phyloP scores from a whole-genome alignment of 1,140 invertebrate species.

The Caerostris darwini region DNA sequence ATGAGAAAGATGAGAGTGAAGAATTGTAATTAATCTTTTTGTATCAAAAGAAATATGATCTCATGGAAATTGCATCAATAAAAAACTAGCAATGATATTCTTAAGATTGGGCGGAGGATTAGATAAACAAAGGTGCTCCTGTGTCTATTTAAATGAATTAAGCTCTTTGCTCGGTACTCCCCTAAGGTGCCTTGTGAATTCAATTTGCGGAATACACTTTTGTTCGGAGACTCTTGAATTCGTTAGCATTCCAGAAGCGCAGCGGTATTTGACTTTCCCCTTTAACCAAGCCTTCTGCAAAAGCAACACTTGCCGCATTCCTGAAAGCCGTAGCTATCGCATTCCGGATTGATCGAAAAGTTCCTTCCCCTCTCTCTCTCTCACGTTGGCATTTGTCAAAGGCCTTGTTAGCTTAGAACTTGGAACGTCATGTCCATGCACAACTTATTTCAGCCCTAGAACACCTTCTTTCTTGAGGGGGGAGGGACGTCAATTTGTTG shows the following conservation, averaged over 20 bases:
- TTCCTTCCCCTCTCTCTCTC: slow-evolving; percentile 30
- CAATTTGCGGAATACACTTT: slow-evolving; percentile 75
- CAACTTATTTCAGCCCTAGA: slow-evolving; percentile 2
- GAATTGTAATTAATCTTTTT: background rate
- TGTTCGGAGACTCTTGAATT: slow-evolving; percentile 62
- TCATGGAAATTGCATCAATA: background rate
- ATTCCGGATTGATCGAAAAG: slow-evolving; percentile 75
- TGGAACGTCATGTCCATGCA: slow-evolving; percentile 42
- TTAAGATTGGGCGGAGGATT: slow-evolving; percentile 41
- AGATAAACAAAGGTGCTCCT: slow-evolving; percentile 67
- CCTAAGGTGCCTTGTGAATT: slow-evolving; percentile 63
- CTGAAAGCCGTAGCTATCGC: slow-evolving; percentile 68
- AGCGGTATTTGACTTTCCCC: slow-evolving; percentile 70
- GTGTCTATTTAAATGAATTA: slow-evolving; percentile 74
- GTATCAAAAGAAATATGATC: background rate
- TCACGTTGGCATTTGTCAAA: slow-evolving; percentile 70
- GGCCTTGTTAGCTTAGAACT: slow-evolving; percentile 75
- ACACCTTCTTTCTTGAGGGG: background rate
- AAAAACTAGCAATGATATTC: background rate
- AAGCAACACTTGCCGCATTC: slow-evolving; percentile 76
- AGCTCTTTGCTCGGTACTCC: slow-evolving; percentile 54
- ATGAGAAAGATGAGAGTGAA: slow-evolving; percentile 7
- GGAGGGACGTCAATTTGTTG: slow-evolving; percentile 37
- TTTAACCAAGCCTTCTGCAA: slow-evolving; percentile 29
- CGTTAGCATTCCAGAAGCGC: slow-evolving; percentile 70